These are phyloP conservation scores for Gnathonemus echidnorhynchus DNA, from an alignment of 2,113 vertebrate species.

Conservation along the genomic window DNA sequence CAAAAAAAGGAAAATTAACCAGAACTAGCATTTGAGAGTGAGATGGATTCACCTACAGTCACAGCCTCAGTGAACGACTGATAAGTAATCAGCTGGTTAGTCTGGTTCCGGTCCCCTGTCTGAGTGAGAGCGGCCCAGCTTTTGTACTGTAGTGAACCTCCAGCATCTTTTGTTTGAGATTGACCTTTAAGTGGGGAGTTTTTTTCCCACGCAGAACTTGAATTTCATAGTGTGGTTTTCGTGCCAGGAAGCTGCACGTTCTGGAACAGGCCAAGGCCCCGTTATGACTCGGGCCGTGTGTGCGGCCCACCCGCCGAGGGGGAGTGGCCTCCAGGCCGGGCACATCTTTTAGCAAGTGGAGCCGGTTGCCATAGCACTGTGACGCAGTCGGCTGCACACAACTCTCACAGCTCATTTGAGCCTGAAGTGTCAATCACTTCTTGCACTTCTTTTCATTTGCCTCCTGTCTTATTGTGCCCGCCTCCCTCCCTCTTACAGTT, in stretches of 20 bases:
- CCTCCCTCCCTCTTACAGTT: background rate
- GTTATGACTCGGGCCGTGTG: background rate
- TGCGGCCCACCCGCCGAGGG: background rate
- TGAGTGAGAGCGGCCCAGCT: background rate
- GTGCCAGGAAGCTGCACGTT: background rate
- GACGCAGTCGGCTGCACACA: conserved; percentile 27
- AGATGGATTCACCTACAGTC: background rate
- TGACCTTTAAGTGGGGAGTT: background rate
- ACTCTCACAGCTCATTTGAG: background rate
- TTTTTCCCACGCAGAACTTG: background rate
- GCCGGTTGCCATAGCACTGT: conserved; percentile 49
- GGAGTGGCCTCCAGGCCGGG: conserved; percentile 17
- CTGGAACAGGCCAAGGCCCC: background rate
- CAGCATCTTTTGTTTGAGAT: background rate
- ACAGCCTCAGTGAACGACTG: background rate
- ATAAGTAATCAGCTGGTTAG: background rate
- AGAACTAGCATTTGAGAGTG: background rate
- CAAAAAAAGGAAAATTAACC: background rate
- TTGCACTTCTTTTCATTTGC: background rate
- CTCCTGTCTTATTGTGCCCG: background rate
- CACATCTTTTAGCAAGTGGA: conserved; percentile 34
- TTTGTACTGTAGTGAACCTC: background rate
- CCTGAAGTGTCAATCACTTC: background rate
- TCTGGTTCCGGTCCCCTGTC: background rate
- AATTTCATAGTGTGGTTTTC: background rate